phyloP scores from a whole-genome alignment of 2,797 vertebrate species.

The Hapalemur alaotrensis region DNA sequence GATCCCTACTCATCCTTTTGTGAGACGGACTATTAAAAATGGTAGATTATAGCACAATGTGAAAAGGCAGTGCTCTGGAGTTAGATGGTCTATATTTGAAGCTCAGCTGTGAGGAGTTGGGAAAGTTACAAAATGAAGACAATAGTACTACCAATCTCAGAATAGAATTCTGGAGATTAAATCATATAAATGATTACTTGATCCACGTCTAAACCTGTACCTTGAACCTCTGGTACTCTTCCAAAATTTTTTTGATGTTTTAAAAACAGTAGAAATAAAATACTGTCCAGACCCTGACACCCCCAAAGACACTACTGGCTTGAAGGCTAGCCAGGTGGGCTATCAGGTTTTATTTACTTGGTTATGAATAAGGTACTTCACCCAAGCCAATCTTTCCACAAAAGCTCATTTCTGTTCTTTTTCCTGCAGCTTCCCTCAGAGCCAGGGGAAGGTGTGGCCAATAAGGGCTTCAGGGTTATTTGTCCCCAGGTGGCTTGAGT shows the following conservation, averaged over 20 bases:
- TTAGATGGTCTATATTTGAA: neutral
- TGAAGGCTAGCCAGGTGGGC: neutral
- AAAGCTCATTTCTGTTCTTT: neutral
- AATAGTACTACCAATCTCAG: neutral
- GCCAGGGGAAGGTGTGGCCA: neutral
- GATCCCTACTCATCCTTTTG: neutral
- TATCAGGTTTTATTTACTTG: neutral
- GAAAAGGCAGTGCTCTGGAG: neutral
- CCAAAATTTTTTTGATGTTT: neutral
- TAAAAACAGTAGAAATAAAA: neutral
- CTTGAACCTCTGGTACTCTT: neutral
- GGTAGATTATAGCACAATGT: neutral
- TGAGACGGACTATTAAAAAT: neutral
- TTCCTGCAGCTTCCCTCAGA: neutral
- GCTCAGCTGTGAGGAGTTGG: neutral
- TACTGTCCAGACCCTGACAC: neutral
- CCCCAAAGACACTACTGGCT: neutral
- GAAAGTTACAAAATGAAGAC: neutral
- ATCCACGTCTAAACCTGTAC: neutral
- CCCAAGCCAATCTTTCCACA: neutral
- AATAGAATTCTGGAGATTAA: neutral
- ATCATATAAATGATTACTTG: neutral
- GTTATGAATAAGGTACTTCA: neutral
- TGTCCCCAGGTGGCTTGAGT: neutral
- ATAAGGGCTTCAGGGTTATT: neutral